Conservation (phyloP, 2,888 invertebrate genomes). For the Oegoconia quadripuncta region DNA sequence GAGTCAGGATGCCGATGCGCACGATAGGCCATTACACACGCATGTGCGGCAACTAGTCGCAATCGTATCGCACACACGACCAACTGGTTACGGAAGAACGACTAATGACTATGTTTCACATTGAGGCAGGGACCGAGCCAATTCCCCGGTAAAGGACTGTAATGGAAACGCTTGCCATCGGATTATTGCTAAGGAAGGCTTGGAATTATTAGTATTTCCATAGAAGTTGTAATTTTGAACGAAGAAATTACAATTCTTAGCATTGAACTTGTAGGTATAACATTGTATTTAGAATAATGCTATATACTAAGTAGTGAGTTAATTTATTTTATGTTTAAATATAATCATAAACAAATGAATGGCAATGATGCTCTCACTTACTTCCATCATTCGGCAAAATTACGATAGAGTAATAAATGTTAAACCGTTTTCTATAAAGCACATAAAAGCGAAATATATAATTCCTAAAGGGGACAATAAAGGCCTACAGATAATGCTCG, state of each 20-base stretch:
- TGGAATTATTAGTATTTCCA: background rate
- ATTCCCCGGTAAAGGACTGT: slow-evolving; percentile 8
- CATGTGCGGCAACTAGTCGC: slow-evolving; percentile 44
- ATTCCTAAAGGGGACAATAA: too few species aligned
- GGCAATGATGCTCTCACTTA: too few species aligned
- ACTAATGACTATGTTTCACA: slow-evolving; percentile 14
- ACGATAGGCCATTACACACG: slow-evolving; percentile 51
- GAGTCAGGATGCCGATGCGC: slow-evolving; percentile 40
- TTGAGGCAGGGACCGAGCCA: slow-evolving; percentile 1
- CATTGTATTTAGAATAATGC: too few species aligned
- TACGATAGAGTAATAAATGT: too few species aligned
- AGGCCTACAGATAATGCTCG: slow-evolving; percentile 27
- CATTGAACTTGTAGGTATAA: background rate
- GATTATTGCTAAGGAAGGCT: background rate
- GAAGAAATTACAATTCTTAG: background rate
- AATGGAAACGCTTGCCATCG: slow-evolving; percentile 1
- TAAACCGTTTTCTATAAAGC: too few species aligned
- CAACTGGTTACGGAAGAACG: slow-evolving; percentile 8
- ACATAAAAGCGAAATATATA: slow-evolving; percentile 15
- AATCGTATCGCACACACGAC: slow-evolving; percentile 10
- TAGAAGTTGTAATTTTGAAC: background rate
- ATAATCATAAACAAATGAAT: too few species aligned
- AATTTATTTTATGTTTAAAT: too few species aligned
- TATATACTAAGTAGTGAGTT: too few species aligned
- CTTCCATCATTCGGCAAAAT: too few species aligned